A percentile compares a stretch with the other conserved stretches of the same genome.
Conservation (phyloP, 2,797 vertebrate genomes). For the Delichon dasypus region DNA sequence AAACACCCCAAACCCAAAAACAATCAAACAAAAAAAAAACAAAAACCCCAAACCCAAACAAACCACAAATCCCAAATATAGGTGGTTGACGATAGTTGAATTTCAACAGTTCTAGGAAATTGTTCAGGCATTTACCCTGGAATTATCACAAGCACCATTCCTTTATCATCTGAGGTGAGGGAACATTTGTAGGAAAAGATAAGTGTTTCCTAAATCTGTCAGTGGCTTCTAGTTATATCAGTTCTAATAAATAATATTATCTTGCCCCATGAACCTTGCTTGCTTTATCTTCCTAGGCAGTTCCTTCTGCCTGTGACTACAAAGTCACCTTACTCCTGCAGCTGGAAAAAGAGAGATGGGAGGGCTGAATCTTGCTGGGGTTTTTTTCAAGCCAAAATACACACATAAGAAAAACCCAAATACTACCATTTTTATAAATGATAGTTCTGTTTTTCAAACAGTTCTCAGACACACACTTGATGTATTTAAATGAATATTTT, state of each 20-base stretch:
- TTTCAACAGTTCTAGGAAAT: not conserved
- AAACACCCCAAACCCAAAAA: fast-evolving
- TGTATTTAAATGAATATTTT: not conserved
- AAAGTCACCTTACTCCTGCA: not conserved
- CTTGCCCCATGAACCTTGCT: not conserved
- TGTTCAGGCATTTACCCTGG: not conserved
- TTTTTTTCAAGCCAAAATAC: not conserved
- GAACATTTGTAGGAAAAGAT: not conserved
- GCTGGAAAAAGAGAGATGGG: not conserved
- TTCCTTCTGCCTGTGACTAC: not conserved
- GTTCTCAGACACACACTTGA: not conserved
- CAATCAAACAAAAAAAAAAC: not conserved
- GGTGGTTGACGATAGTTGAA: not conserved
- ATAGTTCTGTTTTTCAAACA: not conserved
- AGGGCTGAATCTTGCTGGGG: not conserved
- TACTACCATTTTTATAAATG: not conserved
- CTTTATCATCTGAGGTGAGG: not conserved
- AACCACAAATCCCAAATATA: not conserved
- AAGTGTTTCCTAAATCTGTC: not conserved
- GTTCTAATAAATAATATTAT: not conserved
- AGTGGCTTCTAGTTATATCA: not conserved
- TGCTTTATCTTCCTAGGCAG: not conserved
- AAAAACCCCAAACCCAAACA: not conserved
- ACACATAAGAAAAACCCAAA: not conserved
- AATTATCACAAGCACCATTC: not conserved